Evolutionary conservation across 2,888 invertebrate genomes (phyloP).

Genomic region (Neoascia interrupta): DNA sequence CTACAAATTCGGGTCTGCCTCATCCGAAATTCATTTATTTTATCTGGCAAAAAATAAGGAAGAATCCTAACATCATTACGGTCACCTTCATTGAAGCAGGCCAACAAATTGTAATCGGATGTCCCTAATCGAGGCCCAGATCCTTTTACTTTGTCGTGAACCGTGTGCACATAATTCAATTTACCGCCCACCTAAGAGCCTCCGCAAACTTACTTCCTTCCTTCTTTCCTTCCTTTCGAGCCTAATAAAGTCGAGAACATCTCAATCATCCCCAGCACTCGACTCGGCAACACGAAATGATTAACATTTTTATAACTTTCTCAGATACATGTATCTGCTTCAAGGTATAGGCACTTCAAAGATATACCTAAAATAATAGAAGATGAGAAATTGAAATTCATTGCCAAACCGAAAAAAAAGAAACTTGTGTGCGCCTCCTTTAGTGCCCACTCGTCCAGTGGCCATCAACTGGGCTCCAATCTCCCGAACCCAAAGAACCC

Average conservation of each 20-base stretch:
- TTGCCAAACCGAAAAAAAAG: not conserved
- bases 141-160: slow-evolving; percentile 40
- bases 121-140: slow-evolving; percentile 55
- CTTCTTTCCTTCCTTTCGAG: not conserved
- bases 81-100: slow-evolving; percentile 24
- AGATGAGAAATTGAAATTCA: slow-evolving; percentile 42
- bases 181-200: slow-evolving; percentile 32
- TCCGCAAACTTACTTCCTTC: slow-evolving; percentile 42
- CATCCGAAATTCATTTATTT: slow-evolving; percentile 23
- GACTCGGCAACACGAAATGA: slow-evolving; percentile 29
- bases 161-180: slow-evolving; percentile 59
- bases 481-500: slow-evolving; percentile 5
- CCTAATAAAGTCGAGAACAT: slow-evolving; percentile 53
- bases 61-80: not conserved
- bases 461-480: slow-evolving; percentile 31
- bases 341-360: slow-evolving; percentile 27
- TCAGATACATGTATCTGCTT: slow-evolving; percentile 16
- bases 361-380: slow-evolving; percentile 14
- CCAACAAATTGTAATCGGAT: slow-evolving; percentile 64
- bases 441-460: slow-evolving; percentile 32
- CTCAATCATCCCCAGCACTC: slow-evolving; percentile 56
- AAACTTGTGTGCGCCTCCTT: slow-evolving; percentile 16
- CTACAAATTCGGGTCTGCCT: no score
- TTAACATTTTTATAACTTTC: slow-evolving; percentile 61
- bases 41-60: not conserved